phyloP scores from a whole-genome alignment of 2,113 vertebrate species.

The Callionymus lyra region DNA sequence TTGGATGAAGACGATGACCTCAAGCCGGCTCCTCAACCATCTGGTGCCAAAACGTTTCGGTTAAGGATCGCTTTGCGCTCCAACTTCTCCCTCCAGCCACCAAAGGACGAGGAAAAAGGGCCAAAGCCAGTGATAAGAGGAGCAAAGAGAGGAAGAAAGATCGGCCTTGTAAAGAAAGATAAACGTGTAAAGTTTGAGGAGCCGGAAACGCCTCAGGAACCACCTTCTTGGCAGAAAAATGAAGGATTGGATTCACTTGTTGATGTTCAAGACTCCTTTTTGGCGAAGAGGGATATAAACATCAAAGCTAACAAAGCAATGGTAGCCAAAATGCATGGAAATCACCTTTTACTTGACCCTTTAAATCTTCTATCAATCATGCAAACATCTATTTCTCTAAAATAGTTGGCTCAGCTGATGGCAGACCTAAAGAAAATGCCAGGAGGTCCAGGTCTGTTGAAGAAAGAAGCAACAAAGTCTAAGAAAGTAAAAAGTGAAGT shows the following conservation, averaged over 20 bases:
- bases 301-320: constrained; percentile 70
- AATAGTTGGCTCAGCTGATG: constrained; percentile 68
- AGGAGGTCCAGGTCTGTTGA: constrained; percentile 36
- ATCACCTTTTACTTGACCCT: not conserved
- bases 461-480: constrained; percentile 24
- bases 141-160: not conserved
- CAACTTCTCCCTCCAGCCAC: not conserved
- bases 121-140: not conserved
- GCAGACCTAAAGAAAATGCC: constrained; percentile 66
- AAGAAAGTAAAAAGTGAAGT: not conserved
- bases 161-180: not conserved
- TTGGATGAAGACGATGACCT: constrained; percentile 10
- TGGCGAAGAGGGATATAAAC: constrained; percentile 60
- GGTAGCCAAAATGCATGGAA: constrained; percentile 38
- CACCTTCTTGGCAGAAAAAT: constrained; percentile 2
- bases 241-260: constrained; percentile 25
- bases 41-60: constrained; percentile 24
- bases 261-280: constrained; percentile 31
- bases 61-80: constrained; percentile 52
- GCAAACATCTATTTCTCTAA: not conserved
- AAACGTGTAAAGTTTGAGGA: constrained; percentile 20
- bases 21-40: not conserved
- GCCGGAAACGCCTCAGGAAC: constrained; percentile 3
- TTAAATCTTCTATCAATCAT: not conserved
- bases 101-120: constrained; percentile 18